A percentile compares a stretch with the other conserved stretches of the same genome.
Conservation (phyloP, 2,797 vertebrate species). For the Pangasius mekongensis region DNA sequence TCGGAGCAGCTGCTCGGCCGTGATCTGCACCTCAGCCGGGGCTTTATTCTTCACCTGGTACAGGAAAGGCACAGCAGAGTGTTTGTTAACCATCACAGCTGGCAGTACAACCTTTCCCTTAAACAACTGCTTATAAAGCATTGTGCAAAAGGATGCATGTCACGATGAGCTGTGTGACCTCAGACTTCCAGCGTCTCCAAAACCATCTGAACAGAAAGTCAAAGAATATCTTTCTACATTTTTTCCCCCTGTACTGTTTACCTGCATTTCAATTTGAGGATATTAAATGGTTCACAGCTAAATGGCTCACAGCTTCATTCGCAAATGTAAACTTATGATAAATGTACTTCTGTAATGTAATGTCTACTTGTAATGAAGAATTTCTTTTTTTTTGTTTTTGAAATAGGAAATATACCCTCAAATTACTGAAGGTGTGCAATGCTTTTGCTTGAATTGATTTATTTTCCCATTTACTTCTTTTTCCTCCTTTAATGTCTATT, state of each 20-base stretch:
- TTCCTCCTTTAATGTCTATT: neutral
- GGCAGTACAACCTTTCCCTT: neutral
- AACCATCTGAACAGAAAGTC: neutral
- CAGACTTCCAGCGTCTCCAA: neutral
- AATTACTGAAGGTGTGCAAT: neutral
- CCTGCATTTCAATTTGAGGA: neutral
- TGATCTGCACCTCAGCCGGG: conserved; percentile 96
- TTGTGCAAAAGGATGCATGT: neutral
- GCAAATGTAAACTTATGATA: neutral
- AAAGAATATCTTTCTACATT: neutral
- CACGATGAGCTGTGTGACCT: neutral
- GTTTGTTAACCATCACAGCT: neutral
- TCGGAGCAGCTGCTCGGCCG: conserved; percentile 92
- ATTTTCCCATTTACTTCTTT: neutral
- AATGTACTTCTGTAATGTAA: neutral
- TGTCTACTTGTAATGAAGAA: neutral
- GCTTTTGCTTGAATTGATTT: neutral
- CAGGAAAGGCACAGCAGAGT: neutral
- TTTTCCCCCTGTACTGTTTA: neutral
- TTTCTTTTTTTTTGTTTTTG: neutral
- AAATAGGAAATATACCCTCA: neutral
- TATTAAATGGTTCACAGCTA: neutral
- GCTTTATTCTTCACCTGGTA: conserved; percentile 96
- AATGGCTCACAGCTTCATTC: neutral
- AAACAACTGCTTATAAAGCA: neutral